phyloP scores from a whole-genome alignment of 2,888 invertebrate genomes.

The Tanytarsus gracilentus region DNA sequence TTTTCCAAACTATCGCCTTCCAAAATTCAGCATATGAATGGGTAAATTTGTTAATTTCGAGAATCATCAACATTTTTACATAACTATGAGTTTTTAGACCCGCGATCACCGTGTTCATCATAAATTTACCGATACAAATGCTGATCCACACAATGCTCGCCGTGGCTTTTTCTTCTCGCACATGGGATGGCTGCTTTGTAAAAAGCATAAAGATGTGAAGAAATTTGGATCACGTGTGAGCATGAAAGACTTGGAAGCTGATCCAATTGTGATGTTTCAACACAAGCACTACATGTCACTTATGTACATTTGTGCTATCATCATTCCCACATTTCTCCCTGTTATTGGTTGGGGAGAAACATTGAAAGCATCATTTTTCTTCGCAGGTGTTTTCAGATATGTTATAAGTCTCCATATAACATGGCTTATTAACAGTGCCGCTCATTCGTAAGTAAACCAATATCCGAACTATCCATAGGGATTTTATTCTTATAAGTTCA shows the following conservation, averaged over 20 bases:
- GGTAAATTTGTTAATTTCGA: no score
- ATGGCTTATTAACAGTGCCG: slow-evolving; percentile 18
- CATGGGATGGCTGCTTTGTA: slow-evolving; percentile 20
- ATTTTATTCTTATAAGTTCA: no score
- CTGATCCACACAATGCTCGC: slow-evolving; percentile 17
- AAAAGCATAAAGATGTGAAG: slow-evolving; percentile 19
- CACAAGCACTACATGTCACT: background rate
- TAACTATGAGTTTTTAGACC: no score
- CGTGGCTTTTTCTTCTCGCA: slow-evolving; percentile 27
- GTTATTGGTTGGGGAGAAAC: background rate
- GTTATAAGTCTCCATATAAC: slow-evolving; percentile 1
- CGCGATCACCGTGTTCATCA: slow-evolving; percentile 22
- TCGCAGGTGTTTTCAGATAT: background rate
- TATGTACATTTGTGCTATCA: background rate
- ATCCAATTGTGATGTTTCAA: slow-evolving; percentile 16
- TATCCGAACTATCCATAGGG: no score
- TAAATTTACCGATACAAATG: slow-evolving; percentile 20
- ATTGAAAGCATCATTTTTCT: background rate
- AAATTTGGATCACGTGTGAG: slow-evolving; percentile 13
- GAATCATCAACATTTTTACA: no score
- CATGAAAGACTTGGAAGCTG: slow-evolving; percentile 17
- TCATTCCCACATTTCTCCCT: slow-evolving; percentile 2
- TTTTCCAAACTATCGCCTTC: slow-evolving; percentile 80
- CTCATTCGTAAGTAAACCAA: no score
- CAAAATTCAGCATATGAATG: slow-evolving; percentile 84